Base-by-base conservation (phyloP, 1,140 invertebrate genomes). In the Caenorhabditis latens region DNA sequence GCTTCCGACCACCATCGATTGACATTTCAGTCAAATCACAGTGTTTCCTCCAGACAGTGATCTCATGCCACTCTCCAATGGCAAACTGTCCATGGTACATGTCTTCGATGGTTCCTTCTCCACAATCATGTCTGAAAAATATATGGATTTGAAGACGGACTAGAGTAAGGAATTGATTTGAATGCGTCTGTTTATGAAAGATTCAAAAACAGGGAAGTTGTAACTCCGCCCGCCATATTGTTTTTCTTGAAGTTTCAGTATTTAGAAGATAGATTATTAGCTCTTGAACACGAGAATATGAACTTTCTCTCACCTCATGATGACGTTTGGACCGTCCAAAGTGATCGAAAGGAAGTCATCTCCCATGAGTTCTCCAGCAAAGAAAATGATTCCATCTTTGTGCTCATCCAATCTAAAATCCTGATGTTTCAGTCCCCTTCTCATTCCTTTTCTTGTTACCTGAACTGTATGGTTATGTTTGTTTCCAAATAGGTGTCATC, bases 401-500 rank as follows among this genome's bases (percentile, higher is more conserved):
- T 85, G 84, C 9, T 65, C 84, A 16, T 67, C 67, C 0, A 85
- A n/a, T 85, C 84, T 85, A 84, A 42, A n/a, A 63, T 53, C 14
- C 0, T 21, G 0, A 7, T 67, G 21, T 84, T 11, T 32, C 14
- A 48, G 19, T 24, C 5, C 0, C 4, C 4, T 14, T 42, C 5
- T 11, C 40, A 21, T 46, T 3, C 42, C 21, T 2, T 32, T 32
- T 32, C 32, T 2, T 2, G 32, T 32, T 43, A 85, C 84, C 79
- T 85, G 50, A 85, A 85, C 40, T 85, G 63, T 42, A 85, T 71
- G n/a, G 84, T 75, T 16, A 85, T 85, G 42, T 85, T 85, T 32
- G 84, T 85, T 11, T 85, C 84, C 24, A 85, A 48, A 63, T 85
- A 85, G 32, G 84, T 46, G n/a, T 65, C 46, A 21, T 85, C 65